A percentile compares a stretch with the other conserved stretches of the same genome.
phyloP scores from a whole-genome alignment of 1,140 invertebrate species.

The Habropoda laboriosa region DNA sequence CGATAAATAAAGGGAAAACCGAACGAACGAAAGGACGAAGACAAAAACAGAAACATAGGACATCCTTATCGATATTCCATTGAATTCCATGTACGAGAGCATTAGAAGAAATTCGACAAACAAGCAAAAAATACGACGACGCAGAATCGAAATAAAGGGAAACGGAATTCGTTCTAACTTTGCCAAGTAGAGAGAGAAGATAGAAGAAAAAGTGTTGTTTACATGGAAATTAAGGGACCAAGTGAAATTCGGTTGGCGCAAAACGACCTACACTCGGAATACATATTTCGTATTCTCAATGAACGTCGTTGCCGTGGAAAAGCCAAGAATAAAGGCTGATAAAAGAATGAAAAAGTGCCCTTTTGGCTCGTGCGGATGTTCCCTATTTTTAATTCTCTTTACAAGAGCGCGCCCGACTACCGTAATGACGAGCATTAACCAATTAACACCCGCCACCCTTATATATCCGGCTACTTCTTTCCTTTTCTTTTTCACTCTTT shows the following conservation, averaged over 20 bases:
- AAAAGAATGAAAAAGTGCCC: conserved; percentile 36
- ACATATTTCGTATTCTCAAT: conserved; percentile 34
- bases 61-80: conserved; percentile 22
- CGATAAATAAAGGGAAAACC: neutral
- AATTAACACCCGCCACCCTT: conserved; percentile 60
- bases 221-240: conserved; percentile 3
- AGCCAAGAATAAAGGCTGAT: conserved; percentile 37
- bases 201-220: neutral
- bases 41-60: neutral
- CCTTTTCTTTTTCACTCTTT: neutral
- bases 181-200: too few relatives aligned
- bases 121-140: neutral
- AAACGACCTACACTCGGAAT: neutral
- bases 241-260: neutral
- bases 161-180: conserved; percentile 16
- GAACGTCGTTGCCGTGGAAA: neutral
- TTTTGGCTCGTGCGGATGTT: conserved; percentile 18
- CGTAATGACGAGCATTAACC: conserved; percentile 69
- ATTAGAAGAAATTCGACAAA: conserved; percentile 9
- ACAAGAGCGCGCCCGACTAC: neutral
- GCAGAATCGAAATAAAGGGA: conserved; percentile 14
- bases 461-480: neutral
- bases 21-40: neutral
- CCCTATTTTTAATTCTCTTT: conserved; percentile 71
- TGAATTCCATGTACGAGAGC: conserved; percentile 27